Conservation (phyloP, 2,797 vertebrate genomes). For the Sorex maritimensis region DNA sequence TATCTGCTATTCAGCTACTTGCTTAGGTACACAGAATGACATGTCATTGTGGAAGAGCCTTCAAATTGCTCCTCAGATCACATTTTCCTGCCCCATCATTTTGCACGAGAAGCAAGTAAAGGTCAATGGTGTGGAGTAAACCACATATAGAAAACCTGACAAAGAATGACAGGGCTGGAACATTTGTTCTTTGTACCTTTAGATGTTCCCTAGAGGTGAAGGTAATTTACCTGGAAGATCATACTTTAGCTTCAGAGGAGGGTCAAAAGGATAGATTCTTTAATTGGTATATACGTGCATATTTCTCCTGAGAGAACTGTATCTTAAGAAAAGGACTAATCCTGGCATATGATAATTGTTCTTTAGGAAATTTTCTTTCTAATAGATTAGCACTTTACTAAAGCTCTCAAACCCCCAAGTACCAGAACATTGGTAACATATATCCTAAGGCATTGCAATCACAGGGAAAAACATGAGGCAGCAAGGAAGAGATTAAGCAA, state of each 20-base stretch:
- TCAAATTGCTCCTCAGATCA: neutral
- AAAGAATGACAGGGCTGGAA: neutral
- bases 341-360: slow-evolving; percentile 58
- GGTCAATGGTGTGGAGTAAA: neutral
- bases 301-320: neutral
- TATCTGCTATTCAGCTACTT: neutral
- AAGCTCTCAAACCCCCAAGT: slow-evolving; percentile 53
- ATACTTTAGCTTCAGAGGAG: neutral
- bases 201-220: neutral
- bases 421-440: slow-evolving; percentile 52
- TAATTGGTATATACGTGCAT: neutral
- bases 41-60: neutral
- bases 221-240: neutral
- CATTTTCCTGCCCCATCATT: neutral
- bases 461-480: slow-evolving; percentile 3
- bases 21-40: neutral
- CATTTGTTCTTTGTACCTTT: neutral
- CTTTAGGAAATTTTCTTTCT: slow-evolving; percentile 67
- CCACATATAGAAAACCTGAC: neutral
- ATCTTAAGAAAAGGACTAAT: neutral
- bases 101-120: neutral
- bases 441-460: slow-evolving; percentile 3
- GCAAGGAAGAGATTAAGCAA: neutral
- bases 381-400: slow-evolving; percentile 30
- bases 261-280: neutral